Evolutionary conservation across 2,113 vertebrate species (phyloP), one percentile per base, ranked within the genome.

Genomic region (Stictonetta naevosa): DNA sequence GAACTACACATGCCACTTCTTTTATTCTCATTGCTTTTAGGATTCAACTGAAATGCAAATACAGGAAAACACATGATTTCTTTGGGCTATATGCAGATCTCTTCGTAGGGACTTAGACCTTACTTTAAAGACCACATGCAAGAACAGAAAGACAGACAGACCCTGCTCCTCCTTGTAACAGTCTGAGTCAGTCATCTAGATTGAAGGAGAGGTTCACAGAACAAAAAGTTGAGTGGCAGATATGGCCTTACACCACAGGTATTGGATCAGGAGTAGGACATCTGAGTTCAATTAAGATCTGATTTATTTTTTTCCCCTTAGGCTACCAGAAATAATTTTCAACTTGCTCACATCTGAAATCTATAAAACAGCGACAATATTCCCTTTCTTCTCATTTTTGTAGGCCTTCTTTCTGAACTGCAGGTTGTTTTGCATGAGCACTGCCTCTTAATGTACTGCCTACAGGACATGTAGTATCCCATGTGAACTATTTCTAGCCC

Each of bases 111-210:
- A 75, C 29, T 56, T 33, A 28, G 60, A 14, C 33, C 38, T 52
- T 0, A 0, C 25, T 90, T 72, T 38, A 68, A 91, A 72, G n/a
- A 71, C 62, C 10, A 28, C 58, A 48, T 6, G 8, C 0, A 0
- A 69, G 79, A 90, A 8, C 15, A 62, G 55, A 77, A 40, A 59
- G 50, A 25, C 7, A 53, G 36, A 17, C 2, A 44, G 17, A 40
- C 15, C 4, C 31, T 13, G 10, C 34, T 88, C 62, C 66, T 71
- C 66, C 50, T 63, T 62, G 9, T 44, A n/a, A 26, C 12, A 56
- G 46, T 11, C 40, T 46, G 52, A 85, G 67, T 17, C 33, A 53
- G 21, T 18, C 36, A 59, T 59, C 10, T 33, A n/a, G 53, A 38
- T 0, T 36, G 33, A 78, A 87, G 52, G 28, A 82, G 34, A 75